phyloP scores from a whole-genome alignment of 2,113 vertebrate genomes.

The Dolichallabes microphthalmus region DNA sequence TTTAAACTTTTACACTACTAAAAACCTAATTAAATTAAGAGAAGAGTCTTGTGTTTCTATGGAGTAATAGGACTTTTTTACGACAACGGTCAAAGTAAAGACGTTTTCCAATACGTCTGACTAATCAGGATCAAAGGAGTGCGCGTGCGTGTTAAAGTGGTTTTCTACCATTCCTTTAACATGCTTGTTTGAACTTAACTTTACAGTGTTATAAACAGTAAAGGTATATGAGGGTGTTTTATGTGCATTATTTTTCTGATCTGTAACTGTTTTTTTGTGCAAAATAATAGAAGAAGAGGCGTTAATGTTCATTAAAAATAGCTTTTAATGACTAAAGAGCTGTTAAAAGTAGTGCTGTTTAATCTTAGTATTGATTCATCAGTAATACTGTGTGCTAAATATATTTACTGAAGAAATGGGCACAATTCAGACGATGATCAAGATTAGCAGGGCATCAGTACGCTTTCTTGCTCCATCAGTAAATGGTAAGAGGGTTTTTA shows the following conservation, averaged over 20 bases:
- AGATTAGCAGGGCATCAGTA: conserved; percentile 39
- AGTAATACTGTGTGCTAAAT: neutral
- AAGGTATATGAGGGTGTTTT: neutral
- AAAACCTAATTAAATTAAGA: neutral
- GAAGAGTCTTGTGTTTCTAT: neutral
- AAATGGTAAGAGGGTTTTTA: neutral
- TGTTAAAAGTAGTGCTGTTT: neutral
- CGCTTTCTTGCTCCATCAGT: neutral
- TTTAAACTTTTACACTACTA: neutral
- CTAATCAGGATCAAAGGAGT: neutral
- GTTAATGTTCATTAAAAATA: neutral
- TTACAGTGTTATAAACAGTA: neutral
- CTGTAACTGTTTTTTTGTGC: neutral
- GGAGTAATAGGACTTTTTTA: neutral
- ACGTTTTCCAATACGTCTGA: neutral
- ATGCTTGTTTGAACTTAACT: neutral
- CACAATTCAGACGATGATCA: conserved; percentile 12
- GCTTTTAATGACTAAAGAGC: neutral
- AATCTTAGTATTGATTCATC: neutral
- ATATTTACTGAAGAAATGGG: conserved; percentile 44
- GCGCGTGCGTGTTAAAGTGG: conserved; percentile 19
- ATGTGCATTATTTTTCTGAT: neutral
- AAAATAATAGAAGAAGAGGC: neutral
- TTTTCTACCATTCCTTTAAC: neutral
- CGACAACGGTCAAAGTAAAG: neutral